Evolutionary conservation across 2,888 invertebrate genomes (phyloP), one percentile per base, ranked within the genome.

Genomic region (Drosophila austrosaltans): DNA sequence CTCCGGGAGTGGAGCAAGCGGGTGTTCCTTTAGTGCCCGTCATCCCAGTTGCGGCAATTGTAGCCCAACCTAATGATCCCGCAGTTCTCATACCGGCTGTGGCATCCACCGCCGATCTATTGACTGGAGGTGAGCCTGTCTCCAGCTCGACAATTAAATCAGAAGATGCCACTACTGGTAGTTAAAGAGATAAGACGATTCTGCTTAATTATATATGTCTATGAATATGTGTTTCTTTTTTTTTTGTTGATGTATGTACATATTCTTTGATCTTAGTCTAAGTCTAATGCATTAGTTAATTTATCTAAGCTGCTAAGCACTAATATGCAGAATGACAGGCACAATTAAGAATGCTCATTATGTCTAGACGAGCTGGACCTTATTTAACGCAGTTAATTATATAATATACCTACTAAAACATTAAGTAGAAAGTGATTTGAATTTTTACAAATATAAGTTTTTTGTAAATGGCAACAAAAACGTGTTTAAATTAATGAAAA

Each of bases 1-100:
- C 91, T 2, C 92, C 91, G 1, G 91, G 89, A 5, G 77, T 89
- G 12, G 84, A 86, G 8, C 59, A 76, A 4, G 68, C 79, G n/a
- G 79, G 76, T 5, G 78, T 79, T 56, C 77, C 75, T 8, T n/a
- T 77, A 16, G 63, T 76, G 10, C 77, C 84, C 4, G 48, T 72
- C 8, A 53, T 74, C 28, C 66, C 64, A 48, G 62, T 76, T 25
- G 54, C 60, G 16, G 8, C 66, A 28, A 62, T 75, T 12, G 56
- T 79, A 25, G 57, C 74, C 2, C 80, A 70, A 36, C 25, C 68
- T 2, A 42, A 53, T 8, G 59, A 75, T 12, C 53, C 72, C 1
- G 39, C 58, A 20, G 36, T 62, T 20, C 28, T 63, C 3, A 4
- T 89, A 22, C 69, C 77, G 3, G 44, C 67, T 6, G 62, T 65